A percentile compares a stretch with the other conserved stretches of the same genome.
phyloP scores from a whole-genome alignment of 2,113 vertebrate genomes.

The Oreochromis tanganicae region DNA sequence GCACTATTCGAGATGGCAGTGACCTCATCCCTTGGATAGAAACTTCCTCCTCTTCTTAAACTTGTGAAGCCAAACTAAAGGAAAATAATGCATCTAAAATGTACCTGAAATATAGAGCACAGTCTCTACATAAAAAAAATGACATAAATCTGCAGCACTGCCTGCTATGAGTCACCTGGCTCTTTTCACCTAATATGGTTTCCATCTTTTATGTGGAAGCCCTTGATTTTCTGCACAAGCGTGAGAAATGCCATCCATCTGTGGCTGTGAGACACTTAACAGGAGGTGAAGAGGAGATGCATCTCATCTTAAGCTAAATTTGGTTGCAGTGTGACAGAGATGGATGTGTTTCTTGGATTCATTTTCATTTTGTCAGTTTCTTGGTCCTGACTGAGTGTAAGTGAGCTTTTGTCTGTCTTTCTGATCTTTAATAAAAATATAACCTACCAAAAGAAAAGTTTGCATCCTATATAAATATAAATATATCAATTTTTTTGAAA shows the following conservation, averaged over 20 bases:
- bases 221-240: background rate
- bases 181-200: conserved; percentile 6
- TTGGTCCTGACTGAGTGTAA: background rate
- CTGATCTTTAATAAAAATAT: background rate
- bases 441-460: background rate
- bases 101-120: background rate
- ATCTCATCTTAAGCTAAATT: background rate
- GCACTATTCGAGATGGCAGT: background rate
- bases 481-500: background rate
- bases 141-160: background rate
- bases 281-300: background rate
- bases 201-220: conserved; percentile 5
- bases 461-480: background rate
- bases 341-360: background rate
- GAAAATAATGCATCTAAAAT: background rate
- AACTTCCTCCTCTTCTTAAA: background rate
- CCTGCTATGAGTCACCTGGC: background rate
- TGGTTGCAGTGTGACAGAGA: background rate
- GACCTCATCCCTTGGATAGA: background rate
- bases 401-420: background rate
- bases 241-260: conserved; percentile 10
- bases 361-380: background rate
- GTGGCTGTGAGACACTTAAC: background rate
- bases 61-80: background rate
- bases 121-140: background rate